Conservation (phyloP, 2,888 invertebrate genomes). For the Lamellibrachia columna region DNA sequence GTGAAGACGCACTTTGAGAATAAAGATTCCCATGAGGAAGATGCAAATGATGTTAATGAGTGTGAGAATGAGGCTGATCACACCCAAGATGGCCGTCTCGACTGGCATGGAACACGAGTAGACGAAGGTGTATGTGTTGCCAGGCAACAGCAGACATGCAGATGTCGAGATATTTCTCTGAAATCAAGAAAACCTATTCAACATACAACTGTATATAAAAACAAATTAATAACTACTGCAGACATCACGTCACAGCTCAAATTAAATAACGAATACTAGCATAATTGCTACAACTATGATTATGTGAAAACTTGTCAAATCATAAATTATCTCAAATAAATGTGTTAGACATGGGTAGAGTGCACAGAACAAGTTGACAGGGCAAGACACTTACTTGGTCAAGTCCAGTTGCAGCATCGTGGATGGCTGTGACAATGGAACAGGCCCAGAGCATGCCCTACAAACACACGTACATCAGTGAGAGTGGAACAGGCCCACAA, state of each 20-base stretch:
- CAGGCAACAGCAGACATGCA: conserved; percentile 40
- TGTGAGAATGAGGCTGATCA: conserved; percentile 81
- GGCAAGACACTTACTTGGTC: neutral
- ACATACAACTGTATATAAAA: neutral
- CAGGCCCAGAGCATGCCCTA: conserved; percentile 52
- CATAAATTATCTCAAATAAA: no score
- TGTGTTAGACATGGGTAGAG: no score
- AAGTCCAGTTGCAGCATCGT: neutral
- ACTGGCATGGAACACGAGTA: conserved; percentile 80
- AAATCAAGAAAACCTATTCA: neutral
- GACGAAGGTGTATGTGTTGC: conserved; percentile 59
- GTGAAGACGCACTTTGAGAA: conserved; percentile 67
- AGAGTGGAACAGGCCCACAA: no score
- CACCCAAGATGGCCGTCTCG: conserved; percentile 82
- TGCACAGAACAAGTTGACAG: no score
- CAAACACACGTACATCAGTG: neutral
- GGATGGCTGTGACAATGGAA: conserved; percentile 40
- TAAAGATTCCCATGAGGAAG: conserved; percentile 81
- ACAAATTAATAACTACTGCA: neutral
- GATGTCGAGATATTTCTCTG: conserved; percentile 14
- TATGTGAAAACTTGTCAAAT: no score
- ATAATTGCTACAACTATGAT: no score
- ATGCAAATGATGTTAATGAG: conserved; percentile 86
- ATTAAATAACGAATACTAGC: no score
- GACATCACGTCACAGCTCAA: neutral